Conservation (phyloP, 2,888 invertebrate genomes). For the Priocnemis perturbator region DNA sequence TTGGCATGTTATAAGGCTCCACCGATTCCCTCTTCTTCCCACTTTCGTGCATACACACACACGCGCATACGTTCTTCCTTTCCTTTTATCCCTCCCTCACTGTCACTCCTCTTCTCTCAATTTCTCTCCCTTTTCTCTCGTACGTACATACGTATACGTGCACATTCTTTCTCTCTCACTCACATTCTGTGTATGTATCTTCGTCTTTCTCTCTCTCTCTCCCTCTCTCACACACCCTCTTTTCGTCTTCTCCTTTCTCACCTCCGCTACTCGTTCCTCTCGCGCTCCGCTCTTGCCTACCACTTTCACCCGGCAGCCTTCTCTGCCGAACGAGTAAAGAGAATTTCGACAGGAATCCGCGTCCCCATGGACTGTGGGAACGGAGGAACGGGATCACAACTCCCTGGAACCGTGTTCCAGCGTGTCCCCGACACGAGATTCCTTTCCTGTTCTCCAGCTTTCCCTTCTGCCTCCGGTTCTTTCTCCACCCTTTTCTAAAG, state of each 20-base stretch:
- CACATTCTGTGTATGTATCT: neutral
- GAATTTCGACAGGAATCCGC: slow-evolving; percentile 69
- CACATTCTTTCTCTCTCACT: too few relatives aligned
- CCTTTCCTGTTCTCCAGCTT: slow-evolving; percentile 42
- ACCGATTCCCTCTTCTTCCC: slow-evolving; percentile 11
- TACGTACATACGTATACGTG: too few relatives aligned
- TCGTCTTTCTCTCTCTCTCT: slow-evolving; percentile 49
- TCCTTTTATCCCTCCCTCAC: neutral
- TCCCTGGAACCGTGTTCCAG: slow-evolving; percentile 53
- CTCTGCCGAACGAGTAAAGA: slow-evolving; percentile 43
- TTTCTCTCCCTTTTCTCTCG: slow-evolving; percentile 3
- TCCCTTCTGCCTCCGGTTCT: slow-evolving; percentile 18
- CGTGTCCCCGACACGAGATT: slow-evolving; percentile 55
- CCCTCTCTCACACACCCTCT: slow-evolving; percentile 36
- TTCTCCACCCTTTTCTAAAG: neutral
- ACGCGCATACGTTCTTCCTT: neutral
- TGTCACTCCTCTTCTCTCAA: neutral
- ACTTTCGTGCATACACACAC: neutral
- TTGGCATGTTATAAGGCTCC: slow-evolving; percentile 72
- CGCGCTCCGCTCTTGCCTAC: slow-evolving; percentile 13
- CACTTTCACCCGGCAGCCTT: too few relatives aligned
- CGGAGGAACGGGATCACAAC: slow-evolving; percentile 57
- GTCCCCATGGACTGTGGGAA: slow-evolving; percentile 70
- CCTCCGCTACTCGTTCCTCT: slow-evolving; percentile 9
- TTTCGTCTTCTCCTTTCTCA: slow-evolving; percentile 5